Base-by-base conservation (phyloP, 2,888 invertebrate species). In the Monopis laevigella region DNA sequence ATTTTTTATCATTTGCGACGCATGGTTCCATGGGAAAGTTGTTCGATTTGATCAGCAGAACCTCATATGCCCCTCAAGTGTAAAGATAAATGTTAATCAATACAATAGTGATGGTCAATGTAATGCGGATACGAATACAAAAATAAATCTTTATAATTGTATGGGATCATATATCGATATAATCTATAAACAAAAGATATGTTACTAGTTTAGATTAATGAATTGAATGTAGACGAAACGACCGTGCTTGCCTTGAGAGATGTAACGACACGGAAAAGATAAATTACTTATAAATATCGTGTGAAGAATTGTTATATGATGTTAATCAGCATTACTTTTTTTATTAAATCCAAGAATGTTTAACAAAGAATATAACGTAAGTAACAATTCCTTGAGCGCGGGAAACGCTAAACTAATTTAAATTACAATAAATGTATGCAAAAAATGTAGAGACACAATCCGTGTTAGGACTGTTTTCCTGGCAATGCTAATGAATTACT, bases 371-470 rank as follows among this genome's bases (percentile, higher is more conserved):
- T 36, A 43, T 17, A 52, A 49, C 18, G 19, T 21, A 30, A 40
- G 14, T 32, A 13, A 19, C 55, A 65, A 67, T 69, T 68, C 63
- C 66, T 64, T 66, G 60, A 64, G 59, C 56, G 61, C 62, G 64
- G 59, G 63, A 67, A 65, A 62, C 56, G 52, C 53, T 48, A 11
- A 54, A 59, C 52, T 57, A 56, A 60, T 59, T 62, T 40, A 38
- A 45, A 48, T 47, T 39, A 45, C 45, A 41, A 45, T 44, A 14
- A 32, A 32, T 32, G 21, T 21, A n/a, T 21, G 36, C 36, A 36
- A 36, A 36, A 21, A 32, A 32, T 21, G 11, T 36, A 45, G 51
- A 52, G 48, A 56, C 51, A 49, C 51, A 52, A 49, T 51, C 48
- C 43, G 27, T 14, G 36, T 41, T n/a, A n/a, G n/a, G n/a, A n/a